Conservation (phyloP, 1,140 invertebrate genomes). For the Drosophila pruinosa region DNA sequence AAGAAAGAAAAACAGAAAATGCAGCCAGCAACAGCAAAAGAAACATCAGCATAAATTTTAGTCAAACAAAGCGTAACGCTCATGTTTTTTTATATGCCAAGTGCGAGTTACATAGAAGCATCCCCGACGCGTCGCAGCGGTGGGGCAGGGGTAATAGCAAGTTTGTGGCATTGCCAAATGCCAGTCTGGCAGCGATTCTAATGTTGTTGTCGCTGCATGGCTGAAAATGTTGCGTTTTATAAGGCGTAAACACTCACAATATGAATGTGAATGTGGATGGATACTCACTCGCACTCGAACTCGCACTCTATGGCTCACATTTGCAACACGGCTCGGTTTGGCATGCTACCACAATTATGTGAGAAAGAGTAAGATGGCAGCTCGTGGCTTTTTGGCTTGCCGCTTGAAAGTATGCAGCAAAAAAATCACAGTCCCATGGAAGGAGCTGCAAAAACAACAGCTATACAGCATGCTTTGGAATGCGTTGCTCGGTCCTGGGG, state of each 20-base stretch:
- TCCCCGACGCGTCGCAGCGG: not conserved
- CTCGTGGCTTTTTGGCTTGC: conserved; percentile 29
- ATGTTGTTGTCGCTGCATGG: conserved; percentile 45
- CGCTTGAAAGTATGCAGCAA: conserved; percentile 40
- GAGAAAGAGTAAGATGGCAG: conserved; percentile 25
- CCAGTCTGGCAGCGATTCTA: conserved; percentile 50
- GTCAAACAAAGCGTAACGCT: conserved; percentile 77
- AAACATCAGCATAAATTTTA: conserved; percentile 78
- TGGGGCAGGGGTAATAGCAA: conserved; percentile 64
- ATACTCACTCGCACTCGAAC: conserved; percentile 15
- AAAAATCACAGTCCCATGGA: conserved; percentile 37
- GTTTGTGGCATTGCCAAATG: conserved; percentile 73
- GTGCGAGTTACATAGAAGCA: not conserved
- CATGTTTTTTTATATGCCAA: conserved; percentile 42
- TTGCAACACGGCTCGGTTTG: not conserved
- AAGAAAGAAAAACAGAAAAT: conserved; percentile 34
- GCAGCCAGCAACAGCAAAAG: conserved; percentile 49
- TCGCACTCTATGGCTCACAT: conserved; percentile 4
- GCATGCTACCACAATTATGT: conserved; percentile 39
- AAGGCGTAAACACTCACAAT: conserved; percentile 69
- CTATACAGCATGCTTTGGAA: conserved; percentile 53
- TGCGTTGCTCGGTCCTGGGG: conserved; percentile 44
- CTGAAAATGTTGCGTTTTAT: conserved; percentile 72
- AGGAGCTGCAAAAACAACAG: conserved; percentile 11
- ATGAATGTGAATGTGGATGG: conserved; percentile 31